Base-by-base conservation (phyloP, 2,888 invertebrate genomes). In the Cantharis rufa region DNA sequence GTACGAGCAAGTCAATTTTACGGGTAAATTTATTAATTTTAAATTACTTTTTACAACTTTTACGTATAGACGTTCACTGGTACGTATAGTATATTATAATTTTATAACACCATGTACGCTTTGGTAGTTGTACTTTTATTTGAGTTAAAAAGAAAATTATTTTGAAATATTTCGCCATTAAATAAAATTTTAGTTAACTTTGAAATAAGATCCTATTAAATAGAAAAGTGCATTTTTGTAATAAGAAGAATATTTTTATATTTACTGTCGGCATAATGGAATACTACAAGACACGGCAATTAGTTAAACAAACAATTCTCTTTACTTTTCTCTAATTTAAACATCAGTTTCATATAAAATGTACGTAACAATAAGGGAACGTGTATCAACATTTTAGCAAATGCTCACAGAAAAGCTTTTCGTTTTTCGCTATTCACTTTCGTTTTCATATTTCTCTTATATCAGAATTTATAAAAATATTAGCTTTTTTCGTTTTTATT, bases 381-480 rank as follows among this genome's bases (percentile, higher is more conserved):
- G 63, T 62, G 27, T 71, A 15, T 24, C 10, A 70, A 74, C 32
- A 64, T 70, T 70, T 70, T 74, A 70, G 15, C 32, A 70, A n/a
- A 18, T 74, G 66, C 70, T 66, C 70, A 74, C 74, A 61, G 63
- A 16, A 48, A 69, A 27, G 15, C 21, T 68, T 62, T 72, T 48
- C 48, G n/a, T n/a, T 48, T n/a, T 48, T n/a, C n/a, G 48, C n/a
- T n/a, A n/a, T 48, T 48, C 48, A n/a, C 48, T 13, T 48, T 48
- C 48, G 48, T n/a, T 48, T 48, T 48, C 48, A n/a, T 48, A 48
- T 48, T 48, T 48, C 48, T 48, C 48, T n/a, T 48, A 7, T 48
- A 48, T 48, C n/a, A 48, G 48, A 48, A 48, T 48, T 48, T 48
- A 48, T n/a, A 48, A 48, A 48, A 48, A 48, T 48, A 48, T 48